Base-by-base conservation (phyloP, 2,113 vertebrate genomes). In the Siniperca chuatsi region DNA sequence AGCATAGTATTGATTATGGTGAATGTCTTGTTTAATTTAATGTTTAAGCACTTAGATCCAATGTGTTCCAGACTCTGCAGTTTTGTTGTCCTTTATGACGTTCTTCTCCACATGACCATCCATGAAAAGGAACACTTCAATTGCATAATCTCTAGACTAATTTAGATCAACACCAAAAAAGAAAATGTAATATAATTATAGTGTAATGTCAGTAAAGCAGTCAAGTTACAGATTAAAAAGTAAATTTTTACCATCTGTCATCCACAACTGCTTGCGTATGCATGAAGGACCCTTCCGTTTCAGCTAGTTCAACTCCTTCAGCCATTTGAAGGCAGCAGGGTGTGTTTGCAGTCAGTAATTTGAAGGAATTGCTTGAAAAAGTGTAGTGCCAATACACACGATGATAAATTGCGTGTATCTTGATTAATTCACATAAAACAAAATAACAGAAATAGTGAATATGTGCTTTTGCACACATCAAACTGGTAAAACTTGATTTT, bases 151-250 rank as follows among this genome's bases (percentile, higher is more conserved):
- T 50, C 25, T 37, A n/a, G 25, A 35, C 12, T 35, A 15, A 15
- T 68, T 79, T 33, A 50, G 5, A 70, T 79, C 77, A 18, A 52
- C 64, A 78, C 23, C 21, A 48, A 61, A 42, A 65, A 65, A 15
- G 2, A 25, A 55, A 42, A 50, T 25, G 33, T 44, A 1, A 29
- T 40, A 2, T 79, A 70, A 61, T 46, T 35, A n/a, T n/a, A 12
- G 23, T 5, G 37, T 12, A 20, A 73, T 57, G 20, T 18, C 35
- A 72, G 23, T 65, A 11, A 73, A 54, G 69, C 68, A 72, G 58
- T 54, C 23, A 33, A 23, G 2, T 6, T 65, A 23, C 12, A 69
- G 52, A 60, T 46, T 46, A 57, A 62, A 75, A 33, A 10, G 23
- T 62, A 15, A 2, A 35, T 77, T 25, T 44, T 52, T 25, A 13